Evolutionary conservation across 2,797 vertebrate species (phyloP).

Genomic region (Sebastes paucispinis): DNA sequence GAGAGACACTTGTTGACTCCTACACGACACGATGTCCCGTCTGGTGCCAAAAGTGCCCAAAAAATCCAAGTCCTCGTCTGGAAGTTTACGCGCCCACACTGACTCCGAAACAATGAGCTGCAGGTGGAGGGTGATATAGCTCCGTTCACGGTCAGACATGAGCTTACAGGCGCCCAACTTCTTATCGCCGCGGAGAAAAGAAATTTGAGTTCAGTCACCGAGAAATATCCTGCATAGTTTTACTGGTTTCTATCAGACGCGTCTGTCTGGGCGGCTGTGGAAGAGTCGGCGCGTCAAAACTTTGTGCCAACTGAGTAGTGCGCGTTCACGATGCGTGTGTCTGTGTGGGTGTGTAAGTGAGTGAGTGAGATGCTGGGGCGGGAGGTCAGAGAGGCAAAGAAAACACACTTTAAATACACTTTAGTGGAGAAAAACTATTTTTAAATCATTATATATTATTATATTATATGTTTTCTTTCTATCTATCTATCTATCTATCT

Average conservation of each 20-base stretch:
- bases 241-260: constrained; percentile 16
- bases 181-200: constrained; percentile 53
- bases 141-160: constrained; percentile 66
- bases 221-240: constrained; percentile 67
- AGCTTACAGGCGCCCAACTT: constrained; percentile 61
- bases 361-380: neutral
- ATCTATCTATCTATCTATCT: neutral
- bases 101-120: constrained; percentile 6
- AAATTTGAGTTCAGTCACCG: constrained; percentile 37
- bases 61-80: neutral
- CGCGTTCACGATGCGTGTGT: constrained; percentile 22
- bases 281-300: constrained; percentile 47
- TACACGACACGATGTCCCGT: constrained; percentile 15
- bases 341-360: neutral
- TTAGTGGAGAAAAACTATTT: neutral
- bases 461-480: neutral
- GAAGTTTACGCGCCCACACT: constrained; percentile 23
- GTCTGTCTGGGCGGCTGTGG: neutral
- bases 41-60: constrained; percentile 17
- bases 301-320: constrained; percentile 31
- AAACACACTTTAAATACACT: neutral
- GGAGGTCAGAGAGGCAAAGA: neutral
- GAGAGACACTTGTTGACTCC: constrained; percentile 33
- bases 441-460: neutral
- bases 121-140: constrained; percentile 70